Percentiles rank a stretch among this genome's conserved stretches.
Evolutionary conservation across 2,113 vertebrate genomes (phyloP).

Genomic region (Centropus unirufus): DNA sequence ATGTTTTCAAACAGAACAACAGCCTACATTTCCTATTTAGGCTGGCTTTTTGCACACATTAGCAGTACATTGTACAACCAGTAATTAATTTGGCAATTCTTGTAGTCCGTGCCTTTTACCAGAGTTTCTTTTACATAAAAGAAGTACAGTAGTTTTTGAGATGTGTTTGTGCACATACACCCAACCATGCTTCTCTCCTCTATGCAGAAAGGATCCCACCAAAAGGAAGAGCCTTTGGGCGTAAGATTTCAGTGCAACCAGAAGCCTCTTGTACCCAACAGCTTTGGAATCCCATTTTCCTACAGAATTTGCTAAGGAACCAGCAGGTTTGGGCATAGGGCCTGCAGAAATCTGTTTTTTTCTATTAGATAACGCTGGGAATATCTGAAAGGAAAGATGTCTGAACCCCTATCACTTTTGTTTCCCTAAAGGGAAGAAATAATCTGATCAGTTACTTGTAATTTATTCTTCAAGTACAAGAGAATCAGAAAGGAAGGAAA

Average conservation of each 20-base stretch:
- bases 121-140: background rate
- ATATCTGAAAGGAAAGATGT: background rate
- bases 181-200: background rate
- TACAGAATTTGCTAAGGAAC: background rate
- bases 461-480: background rate
- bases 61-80: background rate
- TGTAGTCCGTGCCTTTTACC: background rate
- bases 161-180: background rate
- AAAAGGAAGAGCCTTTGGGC: background rate
- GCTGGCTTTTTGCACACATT: background rate
- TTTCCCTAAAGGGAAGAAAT: constrained; percentile 8
- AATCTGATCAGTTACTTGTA: background rate
- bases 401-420: background rate
- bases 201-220: background rate
- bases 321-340: background rate
- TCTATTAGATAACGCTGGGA: background rate
- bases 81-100: constrained; percentile 8
- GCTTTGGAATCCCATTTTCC: background rate
- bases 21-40: background rate
- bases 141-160: background rate
- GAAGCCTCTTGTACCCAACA: background rate
- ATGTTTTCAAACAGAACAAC: background rate
- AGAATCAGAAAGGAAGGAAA: background rate
- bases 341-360: constrained; percentile 7
- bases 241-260: background rate